A percentile compares a stretch with the other conserved stretches of the same genome.
Conservation (phyloP, 2,888 invertebrate genomes). For the Carabus problematicus region DNA sequence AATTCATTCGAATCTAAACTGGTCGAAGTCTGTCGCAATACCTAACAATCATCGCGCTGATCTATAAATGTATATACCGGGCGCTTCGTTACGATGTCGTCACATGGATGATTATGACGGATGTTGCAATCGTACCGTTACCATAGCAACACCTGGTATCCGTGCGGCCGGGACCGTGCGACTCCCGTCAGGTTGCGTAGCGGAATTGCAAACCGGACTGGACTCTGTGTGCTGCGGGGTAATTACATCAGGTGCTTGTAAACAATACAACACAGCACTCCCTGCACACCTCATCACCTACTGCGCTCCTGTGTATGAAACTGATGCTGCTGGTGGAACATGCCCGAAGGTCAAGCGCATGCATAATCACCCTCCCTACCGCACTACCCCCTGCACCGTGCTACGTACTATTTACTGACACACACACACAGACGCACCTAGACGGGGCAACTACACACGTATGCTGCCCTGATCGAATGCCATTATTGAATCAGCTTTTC, state of each 20-base stretch:
- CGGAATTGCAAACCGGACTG: constrained; percentile 1
- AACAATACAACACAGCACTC: constrained; percentile 4
- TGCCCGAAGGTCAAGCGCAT: constrained; percentile 11
- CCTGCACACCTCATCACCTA: background rate
- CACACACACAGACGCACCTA: background rate
- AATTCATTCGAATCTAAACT: background rate
- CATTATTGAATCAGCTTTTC: no score
- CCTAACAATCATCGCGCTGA: no score
- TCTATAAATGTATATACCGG: no score
- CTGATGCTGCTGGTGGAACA: background rate
- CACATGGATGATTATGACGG: constrained; percentile 33
- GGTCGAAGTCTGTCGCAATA: no score
- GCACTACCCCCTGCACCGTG: background rate
- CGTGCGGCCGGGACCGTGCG: background rate
- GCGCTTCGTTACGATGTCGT: no score
- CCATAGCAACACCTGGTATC: constrained; percentile 31
- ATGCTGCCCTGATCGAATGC: no score
- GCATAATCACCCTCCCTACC: background rate
- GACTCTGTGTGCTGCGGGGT: background rate
- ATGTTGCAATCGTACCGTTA: constrained; percentile 34
- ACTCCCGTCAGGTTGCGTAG: background rate
- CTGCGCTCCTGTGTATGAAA: background rate
- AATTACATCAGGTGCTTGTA: constrained; percentile 16
- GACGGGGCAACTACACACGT: no score
- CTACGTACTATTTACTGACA: background rate